Evolutionary conservation across 2,797 vertebrate species (phyloP), one percentile per base, ranked within the genome.

Genomic region (Myotis pilosus): DNA sequence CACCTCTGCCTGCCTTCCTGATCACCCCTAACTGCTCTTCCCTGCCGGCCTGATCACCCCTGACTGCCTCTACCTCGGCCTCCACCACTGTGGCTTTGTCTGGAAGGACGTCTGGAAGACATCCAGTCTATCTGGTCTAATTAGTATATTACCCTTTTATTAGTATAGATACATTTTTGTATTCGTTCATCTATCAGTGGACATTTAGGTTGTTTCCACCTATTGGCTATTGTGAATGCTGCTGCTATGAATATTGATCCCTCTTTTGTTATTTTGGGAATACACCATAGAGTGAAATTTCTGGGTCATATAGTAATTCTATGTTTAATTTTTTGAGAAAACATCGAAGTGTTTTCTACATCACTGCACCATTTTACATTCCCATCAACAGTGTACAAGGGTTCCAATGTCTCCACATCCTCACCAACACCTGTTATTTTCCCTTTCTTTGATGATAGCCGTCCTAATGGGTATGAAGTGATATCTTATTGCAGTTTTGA

Each of bases 391-490:
- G 57, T 64, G 20, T 15, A 11, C n/a, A 62, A 76, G 7, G 49
- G 8, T 68, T 80, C 36, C 5, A 44, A 23, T 19, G 22, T n/a
- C 20, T 78, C 36, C 72, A 92, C 16, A 75, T 80, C 22, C 36
- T 94, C 53, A 87, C 28, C 51, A 92, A 80, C n/a, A 90, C 64
- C 68, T 92, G 19, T 15, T 57, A 49, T 68, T 90, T 94, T 36
- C 81, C 72, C 8, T 64, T 87, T 74, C 76, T 20, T 57, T 74
- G 62, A 47, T 68, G 76, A 68, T 44, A 87, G 41, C 55, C 36
- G 22, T 44, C 44, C 36, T 47, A 38, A 38, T 64, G n/a, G 7
- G 25, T 51, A 30, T 81, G 33, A 72, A 83, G 49, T 83, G 33
- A 36, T 19, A 80, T 74, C 23, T 75, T 13, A 36, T 16, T 41